A percentile compares a stretch with the other conserved stretches of the same genome.
phyloP scores from a whole-genome alignment of 2,113 vertebrate genomes.

The Hiodon alosoides region DNA sequence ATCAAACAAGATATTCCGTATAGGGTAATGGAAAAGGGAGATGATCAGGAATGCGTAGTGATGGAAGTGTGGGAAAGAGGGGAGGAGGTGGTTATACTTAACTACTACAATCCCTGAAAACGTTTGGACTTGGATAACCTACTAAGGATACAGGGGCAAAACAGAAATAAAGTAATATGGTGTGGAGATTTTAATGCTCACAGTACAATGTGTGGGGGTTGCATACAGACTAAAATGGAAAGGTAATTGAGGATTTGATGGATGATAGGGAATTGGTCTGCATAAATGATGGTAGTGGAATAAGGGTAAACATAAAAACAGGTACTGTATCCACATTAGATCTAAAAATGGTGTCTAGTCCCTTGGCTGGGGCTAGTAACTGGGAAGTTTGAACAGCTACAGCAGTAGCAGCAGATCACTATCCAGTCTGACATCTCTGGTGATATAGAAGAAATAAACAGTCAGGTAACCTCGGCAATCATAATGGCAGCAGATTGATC shows the following conservation, averaged over 20 bases:
- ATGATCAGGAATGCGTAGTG: not conserved
- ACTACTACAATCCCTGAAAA: not conserved
- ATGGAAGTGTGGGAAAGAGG: not conserved
- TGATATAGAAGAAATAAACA: not conserved
- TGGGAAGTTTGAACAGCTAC: conserved; percentile 3
- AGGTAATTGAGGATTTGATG: not conserved
- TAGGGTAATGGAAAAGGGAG: not conserved
- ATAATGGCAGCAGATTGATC: not conserved
- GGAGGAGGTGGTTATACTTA: not conserved
- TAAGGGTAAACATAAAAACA: not conserved
- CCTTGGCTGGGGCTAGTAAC: conserved; percentile 13
- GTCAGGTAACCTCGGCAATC: not conserved
- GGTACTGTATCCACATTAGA: not conserved
- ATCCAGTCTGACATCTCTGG: not conserved
- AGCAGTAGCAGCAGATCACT: conserved; percentile 9
- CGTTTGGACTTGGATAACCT: not conserved
- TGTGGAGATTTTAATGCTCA: conserved; percentile 15
- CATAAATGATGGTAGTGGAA: conserved; percentile 2
- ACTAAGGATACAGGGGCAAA: not conserved
- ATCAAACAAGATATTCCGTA: not conserved
- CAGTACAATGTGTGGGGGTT: not conserved
- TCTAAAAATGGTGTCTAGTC: conserved; percentile 19
- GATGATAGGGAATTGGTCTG: not conserved
- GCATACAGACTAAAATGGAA: not conserved
- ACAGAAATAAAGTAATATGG: not conserved